Evolutionary conservation across 2,888 invertebrate species (phyloP), one percentile per base, ranked within the genome.

Genomic region (Incurvaria masculella): DNA sequence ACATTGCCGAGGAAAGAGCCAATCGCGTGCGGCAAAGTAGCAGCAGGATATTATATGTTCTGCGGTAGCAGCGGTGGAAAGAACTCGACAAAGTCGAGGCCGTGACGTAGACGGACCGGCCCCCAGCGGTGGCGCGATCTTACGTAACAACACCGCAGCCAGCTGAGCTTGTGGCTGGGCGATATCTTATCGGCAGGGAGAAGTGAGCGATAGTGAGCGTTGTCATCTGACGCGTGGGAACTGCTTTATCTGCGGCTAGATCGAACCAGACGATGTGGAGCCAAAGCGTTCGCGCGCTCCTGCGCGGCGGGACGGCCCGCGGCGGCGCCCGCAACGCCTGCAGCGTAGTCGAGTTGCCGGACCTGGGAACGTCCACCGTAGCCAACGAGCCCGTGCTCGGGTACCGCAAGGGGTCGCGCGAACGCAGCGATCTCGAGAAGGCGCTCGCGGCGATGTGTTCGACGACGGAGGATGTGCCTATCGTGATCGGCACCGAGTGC

Each of bases 401-500:
- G n/a, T 99, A 97, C 71, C 80, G 85, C 52, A 87, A 88, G 52
- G 91, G 91, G 44, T 94, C 94, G 53, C 69, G 81, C 48, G 97
- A 99, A 70, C 83, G 95, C 49, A 68, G 74, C 45, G 86, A 84
- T 42, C 72, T 98, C 26, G 82, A 86, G 55, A 78, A 80, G 45
- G 88, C 88, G 42, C 69, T 98, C 40, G 73, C 85, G 52, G 74
- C 84, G 51, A 83, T 86, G 54, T 75, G 86, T 11, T 68, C 74
- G 20, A 76, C 79, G 49, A 84, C 86, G 50, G 88, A 89, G 62
- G 97, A 98, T 56, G 85, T 98, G 51, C 98, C 99, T 8, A 89
- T 99, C 64, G 86, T 97, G n/a, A 94, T 99, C 65, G 98, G 97
- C n/a, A 89, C 89, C 56, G 84, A 97, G 68, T 88, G 88, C 63